phyloP scores from a whole-genome alignment of 2,113 vertebrate species.

The Carollia perspicillata region DNA sequence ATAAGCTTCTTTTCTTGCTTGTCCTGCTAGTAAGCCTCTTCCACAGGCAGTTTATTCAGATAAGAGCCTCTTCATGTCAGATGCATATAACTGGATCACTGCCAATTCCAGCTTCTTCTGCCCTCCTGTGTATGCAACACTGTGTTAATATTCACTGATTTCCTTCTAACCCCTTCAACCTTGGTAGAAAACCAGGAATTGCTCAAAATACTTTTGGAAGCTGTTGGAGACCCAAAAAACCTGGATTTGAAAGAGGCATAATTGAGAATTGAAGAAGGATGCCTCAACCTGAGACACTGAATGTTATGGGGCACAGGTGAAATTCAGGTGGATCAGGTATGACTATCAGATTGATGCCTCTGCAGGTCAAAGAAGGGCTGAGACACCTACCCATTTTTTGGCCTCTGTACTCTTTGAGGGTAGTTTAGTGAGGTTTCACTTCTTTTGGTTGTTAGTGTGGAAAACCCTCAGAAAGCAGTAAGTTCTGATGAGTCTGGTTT shows the following conservation, averaged over 20 bases:
- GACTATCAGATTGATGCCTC: background rate
- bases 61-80: background rate
- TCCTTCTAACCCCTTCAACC: background rate
- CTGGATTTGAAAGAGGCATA: background rate
- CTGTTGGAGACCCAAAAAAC: background rate
- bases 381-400: background rate
- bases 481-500: background rate
- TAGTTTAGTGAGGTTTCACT: background rate
- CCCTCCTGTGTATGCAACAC: background rate
- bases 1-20: background rate
- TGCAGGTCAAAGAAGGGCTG: background rate
- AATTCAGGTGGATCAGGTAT: background rate
- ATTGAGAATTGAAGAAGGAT: background rate
- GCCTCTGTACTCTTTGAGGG: background rate
- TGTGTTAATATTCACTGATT: background rate
- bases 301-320: background rate
- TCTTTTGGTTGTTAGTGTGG: background rate
- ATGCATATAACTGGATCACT: background rate
- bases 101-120: background rate
- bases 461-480: background rate
- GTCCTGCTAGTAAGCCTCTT: constrained; percentile 4
- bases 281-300: background rate
- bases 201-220: constrained; percentile 17
- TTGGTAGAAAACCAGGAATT: background rate
- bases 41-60: background rate